Evolutionary conservation across 1,140 invertebrate genomes (phyloP), one percentile per base, ranked within the genome.

Genomic region (Drosophila funebris): DNA sequence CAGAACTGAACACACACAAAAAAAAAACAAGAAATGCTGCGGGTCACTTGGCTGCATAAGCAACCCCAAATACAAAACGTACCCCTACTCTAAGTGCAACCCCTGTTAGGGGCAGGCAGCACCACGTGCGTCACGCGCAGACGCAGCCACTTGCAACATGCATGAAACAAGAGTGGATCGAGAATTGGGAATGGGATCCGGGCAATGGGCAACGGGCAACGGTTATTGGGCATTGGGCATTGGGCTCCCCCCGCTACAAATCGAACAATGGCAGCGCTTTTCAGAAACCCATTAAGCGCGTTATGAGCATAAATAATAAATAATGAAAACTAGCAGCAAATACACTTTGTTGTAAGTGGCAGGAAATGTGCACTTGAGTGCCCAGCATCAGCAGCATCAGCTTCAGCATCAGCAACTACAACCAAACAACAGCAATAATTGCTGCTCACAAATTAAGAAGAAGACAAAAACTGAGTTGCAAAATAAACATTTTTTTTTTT

Each of bases 351-450:
- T 87, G 78, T 72, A 85, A 87, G 81, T 75, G 82, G 80, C 81
- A 85, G 81, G 81, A 85, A 85, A 76, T 82, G 78, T 82, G 82
- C 81, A 85, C 81, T 85, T 85, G 81, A 87, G 83, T 66, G 77
- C 22, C 81, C 80, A 73, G 67, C 79, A 78, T 61, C 75, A 39
- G 22, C 57, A 60, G 11, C 56, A 37, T 39, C 54, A 53, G 8
- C 56, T 27, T 1, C 44, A 29, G 14, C 33, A 33, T 18, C 48
- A 54, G 8, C 46, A 68, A 27, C 71, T 62, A 56, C 64, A 53
- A 57, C 24, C 24, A 54, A 63, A 60, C 71, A 44, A 29, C 71
- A 60, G 41, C 66, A 57, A 64, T 64, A 46, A 68, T 61, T 73
- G 63, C 54, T 54, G 61, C 46, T 57, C 31, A 66, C 54, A 66